These are phyloP conservation scores for Hypothenemus hampei DNA, from an alignment of 1,140 invertebrate species.

Conservation along the genomic window DNA sequence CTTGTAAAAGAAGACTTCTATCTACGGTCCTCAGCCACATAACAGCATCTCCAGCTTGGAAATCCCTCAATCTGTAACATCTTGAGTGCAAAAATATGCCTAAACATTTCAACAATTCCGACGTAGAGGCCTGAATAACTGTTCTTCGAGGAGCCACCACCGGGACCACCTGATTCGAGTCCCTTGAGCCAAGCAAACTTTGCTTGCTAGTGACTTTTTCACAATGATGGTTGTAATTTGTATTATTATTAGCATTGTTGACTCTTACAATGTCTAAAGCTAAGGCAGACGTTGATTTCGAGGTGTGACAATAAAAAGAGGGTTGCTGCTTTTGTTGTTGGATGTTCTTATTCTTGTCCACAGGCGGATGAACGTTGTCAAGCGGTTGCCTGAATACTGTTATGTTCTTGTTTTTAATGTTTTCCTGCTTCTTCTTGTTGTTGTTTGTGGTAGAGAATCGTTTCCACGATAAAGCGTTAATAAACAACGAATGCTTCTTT, in stretches of 20 bases:
- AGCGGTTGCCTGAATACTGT: conserved; percentile 64
- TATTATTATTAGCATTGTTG: conserved; percentile 63
- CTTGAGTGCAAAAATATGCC: conserved; percentile 88
- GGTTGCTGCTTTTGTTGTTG: conserved; percentile 26
- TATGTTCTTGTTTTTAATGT: conserved; percentile 75
- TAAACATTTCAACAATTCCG: conserved; percentile 94
- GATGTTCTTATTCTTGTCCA: conserved; percentile 72
- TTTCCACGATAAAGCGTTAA: conserved; percentile 95
- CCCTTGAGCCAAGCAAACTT: conserved; percentile 47
- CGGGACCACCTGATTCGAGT: conserved; percentile 38
- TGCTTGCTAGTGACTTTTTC: conserved; percentile 55
- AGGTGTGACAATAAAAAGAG: conserved; percentile 40
- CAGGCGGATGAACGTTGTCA: conserved; percentile 72
- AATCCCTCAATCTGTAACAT: conserved; percentile 84
- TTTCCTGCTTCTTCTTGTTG: conserved; percentile 84
- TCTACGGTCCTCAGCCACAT: conserved; percentile 98
- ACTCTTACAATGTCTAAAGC: conserved; percentile 57
- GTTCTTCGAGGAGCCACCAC: conserved; percentile 62
- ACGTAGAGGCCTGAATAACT: conserved; percentile 97
- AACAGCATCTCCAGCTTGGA: conserved; percentile 90
- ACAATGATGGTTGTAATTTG: conserved; percentile 46
- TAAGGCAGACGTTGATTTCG: conserved; percentile 46
- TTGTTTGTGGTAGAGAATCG: conserved; percentile 86
- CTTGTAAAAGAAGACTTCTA: conserved; percentile 89
- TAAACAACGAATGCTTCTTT: conserved; percentile 93